phyloP scores from a whole-genome alignment of 1,140 invertebrate genomes.

The Camponotus pennsylvanicus region DNA sequence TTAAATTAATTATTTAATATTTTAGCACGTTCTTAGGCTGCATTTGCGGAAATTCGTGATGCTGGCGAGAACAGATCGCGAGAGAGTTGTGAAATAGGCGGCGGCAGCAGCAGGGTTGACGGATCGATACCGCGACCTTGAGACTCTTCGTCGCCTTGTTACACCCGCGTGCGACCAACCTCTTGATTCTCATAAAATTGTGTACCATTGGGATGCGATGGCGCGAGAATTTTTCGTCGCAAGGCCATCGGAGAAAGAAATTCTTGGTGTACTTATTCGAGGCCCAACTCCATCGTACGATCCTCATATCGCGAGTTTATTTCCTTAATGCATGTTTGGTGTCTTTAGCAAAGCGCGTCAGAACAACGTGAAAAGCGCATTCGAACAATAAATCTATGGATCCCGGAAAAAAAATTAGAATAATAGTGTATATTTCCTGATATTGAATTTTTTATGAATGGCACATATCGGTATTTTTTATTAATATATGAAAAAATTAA shows the following conservation, averaged over 20 bases:
- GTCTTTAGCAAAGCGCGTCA: not conserved
- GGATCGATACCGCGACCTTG: constrained; percentile 75
- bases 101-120: constrained; percentile 45
- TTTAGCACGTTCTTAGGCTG: not conserved
- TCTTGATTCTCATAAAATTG: constrained; percentile 69
- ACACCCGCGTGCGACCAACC: constrained; percentile 65
- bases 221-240: constrained; percentile 34
- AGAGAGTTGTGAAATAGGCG: constrained; percentile 28
- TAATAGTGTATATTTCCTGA: not conserved
- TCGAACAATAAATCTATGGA: not conserved
- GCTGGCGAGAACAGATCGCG: constrained; percentile 44
- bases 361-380: not conserved
- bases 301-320: not conserved
- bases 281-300: not conserved
- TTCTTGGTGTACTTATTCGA: not conserved
- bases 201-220: constrained; percentile 53
- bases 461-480: not conserved
- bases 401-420: not conserved
- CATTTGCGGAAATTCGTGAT: constrained; percentile 24
- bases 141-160: constrained; percentile 73
- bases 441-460: not conserved
- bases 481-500: not conserved
- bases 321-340: constrained; percentile 18
- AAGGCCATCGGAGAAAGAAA: constrained; percentile 25
- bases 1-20: not conserved